Conservation (phyloP, 1,140 invertebrate species). For the Sycobia sp. region DNA sequence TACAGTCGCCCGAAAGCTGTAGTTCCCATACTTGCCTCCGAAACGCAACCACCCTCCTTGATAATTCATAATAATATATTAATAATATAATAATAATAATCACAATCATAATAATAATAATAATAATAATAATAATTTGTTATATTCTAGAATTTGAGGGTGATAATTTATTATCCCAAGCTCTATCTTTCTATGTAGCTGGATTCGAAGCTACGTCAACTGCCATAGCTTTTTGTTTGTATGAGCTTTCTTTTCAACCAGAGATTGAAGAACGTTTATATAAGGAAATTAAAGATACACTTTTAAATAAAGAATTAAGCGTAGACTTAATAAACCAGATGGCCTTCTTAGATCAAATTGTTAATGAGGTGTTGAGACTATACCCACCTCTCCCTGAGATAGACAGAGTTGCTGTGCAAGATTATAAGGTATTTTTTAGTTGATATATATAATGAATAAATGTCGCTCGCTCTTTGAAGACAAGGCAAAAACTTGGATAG, state of each 20-base stretch:
- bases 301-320: constrained; percentile 37
- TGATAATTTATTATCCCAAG: constrained; percentile 48
- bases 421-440: constrained; percentile 44
- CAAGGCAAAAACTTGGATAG: too few relatives aligned
- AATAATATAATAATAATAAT: constrained; percentile 7
- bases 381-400: constrained; percentile 66
- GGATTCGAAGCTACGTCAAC: constrained; percentile 65
- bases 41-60: too few relatives aligned
- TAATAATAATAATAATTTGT: too few relatives aligned
- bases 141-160: constrained; percentile 46
- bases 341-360: constrained; percentile 42
- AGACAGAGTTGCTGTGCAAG: constrained; percentile 55
- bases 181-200: constrained; percentile 57
- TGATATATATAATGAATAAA: too few relatives aligned
- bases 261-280: constrained; percentile 56
- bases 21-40: too few relatives aligned
- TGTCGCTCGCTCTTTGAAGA: too few relatives aligned
- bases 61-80: too few relatives aligned
- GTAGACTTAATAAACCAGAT: constrained; percentile 44
- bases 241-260: constrained; percentile 52
- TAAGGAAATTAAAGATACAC: constrained; percentile 64
- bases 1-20: too few relatives aligned
- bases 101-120: too few relatives aligned
- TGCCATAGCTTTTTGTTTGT: constrained; percentile 56
- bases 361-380: constrained; percentile 59